Percentiles rank a stretch among this genome's conserved stretches.
Conservation (phyloP, 2,797 vertebrate species). For the Lacerta agilis region DNA sequence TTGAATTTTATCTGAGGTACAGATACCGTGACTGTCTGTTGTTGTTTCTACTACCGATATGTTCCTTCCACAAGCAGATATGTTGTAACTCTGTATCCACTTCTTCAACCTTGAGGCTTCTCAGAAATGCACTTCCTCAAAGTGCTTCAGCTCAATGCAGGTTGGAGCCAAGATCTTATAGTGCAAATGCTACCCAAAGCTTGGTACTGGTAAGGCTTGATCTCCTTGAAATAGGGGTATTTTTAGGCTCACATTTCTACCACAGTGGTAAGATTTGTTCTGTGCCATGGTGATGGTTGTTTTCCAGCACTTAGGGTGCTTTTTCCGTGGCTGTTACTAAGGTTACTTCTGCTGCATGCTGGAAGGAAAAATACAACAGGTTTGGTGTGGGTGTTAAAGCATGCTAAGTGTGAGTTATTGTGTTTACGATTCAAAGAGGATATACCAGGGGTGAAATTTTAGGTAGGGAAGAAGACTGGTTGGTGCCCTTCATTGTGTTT, state of each 20-base stretch:
- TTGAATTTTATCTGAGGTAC: no score
- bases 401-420: neutral
- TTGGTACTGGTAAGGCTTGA: neutral
- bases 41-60: no score
- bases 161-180: conserved; percentile 23
- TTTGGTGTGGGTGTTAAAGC: neutral
- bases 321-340: neutral
- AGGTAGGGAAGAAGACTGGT: neutral
- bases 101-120: conserved; percentile 47
- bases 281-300: neutral
- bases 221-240: neutral
- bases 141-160: rapidly evolving
- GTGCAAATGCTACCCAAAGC: neutral
- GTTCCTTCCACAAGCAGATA: neutral
- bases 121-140: neutral
- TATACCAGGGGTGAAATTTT: neutral
- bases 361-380: neutral
- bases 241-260: neutral
- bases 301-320: rapidly evolving
- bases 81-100: neutral
- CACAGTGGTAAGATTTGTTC: neutral
- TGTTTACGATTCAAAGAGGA: neutral
- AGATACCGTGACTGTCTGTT: no score
- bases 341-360: neutral
- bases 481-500: neutral